Evolutionary conservation across 2,797 vertebrate species (phyloP).

Genomic region (Catostomus latipinnis): DNA sequence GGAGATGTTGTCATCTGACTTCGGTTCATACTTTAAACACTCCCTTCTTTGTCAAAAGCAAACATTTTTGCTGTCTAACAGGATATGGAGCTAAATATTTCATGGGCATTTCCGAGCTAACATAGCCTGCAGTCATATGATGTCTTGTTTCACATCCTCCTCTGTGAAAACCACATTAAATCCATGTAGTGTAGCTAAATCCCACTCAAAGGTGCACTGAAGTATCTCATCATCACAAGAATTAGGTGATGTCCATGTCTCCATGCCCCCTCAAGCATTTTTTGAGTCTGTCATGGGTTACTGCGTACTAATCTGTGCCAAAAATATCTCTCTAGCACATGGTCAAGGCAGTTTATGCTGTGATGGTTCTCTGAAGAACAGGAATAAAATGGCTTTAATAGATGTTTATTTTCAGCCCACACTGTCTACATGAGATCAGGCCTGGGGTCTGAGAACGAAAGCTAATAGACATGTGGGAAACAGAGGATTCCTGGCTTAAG

Average conservation of each 20-base stretch:
- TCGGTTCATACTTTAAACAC: neutral
- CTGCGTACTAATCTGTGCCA: slow-evolving; percentile 36
- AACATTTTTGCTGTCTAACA: neutral
- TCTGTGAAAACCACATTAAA: neutral
- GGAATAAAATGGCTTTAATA: slow-evolving; percentile 62
- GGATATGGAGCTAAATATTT: neutral
- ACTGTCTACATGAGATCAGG: slow-evolving; percentile 3
- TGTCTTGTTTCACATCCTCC: slow-evolving; percentile 5
- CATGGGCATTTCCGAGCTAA: neutral
- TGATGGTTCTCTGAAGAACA: slow-evolving; percentile 58
- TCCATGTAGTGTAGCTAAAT: slow-evolving; percentile 9
- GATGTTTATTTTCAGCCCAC: slow-evolving; percentile 52
- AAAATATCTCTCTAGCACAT: slow-evolving; percentile 57
- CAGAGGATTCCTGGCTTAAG: neutral
- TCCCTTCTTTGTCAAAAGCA: neutral
- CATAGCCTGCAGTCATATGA: neutral
- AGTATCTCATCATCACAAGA: slow-evolving; percentile 35
- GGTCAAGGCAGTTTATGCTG: slow-evolving; percentile 55
- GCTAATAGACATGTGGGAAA: slow-evolving; percentile 12
- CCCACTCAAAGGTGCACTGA: neutral
- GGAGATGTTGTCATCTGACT: neutral
- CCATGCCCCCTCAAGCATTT: slow-evolving; percentile 30
- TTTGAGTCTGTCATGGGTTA: slow-evolving; percentile 42
- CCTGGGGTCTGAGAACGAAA: slow-evolving; percentile 33
- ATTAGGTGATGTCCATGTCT: slow-evolving; percentile 45